phyloP scores from a whole-genome alignment of 2,888 invertebrate species.

The Proisotoma minuta region DNA sequence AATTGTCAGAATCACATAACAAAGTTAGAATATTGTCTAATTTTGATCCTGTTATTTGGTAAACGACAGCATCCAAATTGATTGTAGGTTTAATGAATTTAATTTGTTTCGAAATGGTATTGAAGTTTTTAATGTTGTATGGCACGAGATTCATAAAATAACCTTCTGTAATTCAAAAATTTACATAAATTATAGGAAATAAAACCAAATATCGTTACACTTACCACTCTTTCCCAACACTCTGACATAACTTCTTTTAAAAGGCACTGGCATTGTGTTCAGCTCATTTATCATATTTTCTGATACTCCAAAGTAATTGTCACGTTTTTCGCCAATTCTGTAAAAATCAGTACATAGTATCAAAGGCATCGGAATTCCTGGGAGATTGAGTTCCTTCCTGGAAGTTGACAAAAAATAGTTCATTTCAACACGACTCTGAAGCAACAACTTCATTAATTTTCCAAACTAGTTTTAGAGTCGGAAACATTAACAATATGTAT shows the following conservation, averaged over 20 bases:
- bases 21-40: background rate
- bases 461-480: background rate
- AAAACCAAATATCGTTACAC: no score
- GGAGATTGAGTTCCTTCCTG: slow-evolving; percentile 2
- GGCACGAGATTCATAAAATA: background rate
- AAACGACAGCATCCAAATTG: slow-evolving; percentile 25
- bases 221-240: no score
- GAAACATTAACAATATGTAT: background rate
- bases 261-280: background rate
- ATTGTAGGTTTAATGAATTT: background rate
- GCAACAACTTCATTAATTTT: background rate
- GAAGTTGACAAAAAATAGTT: background rate
- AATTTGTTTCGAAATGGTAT: slow-evolving; percentile 23
- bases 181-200: background rate
- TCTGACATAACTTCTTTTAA: background rate
- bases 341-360: slow-evolving; percentile 12
- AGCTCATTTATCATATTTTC: slow-evolving; percentile 16
- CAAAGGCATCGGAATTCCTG: background rate
- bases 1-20: slow-evolving; percentile 24
- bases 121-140: background rate
- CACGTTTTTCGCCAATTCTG: background rate
- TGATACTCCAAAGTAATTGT: slow-evolving; percentile 17
- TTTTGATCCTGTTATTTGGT: slow-evolving; percentile 9
- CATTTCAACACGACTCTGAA: no score
- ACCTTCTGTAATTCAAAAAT: background rate